Evolutionary conservation across 2,113 vertebrate genomes (phyloP).

Genomic region (Hypocryptadius cinnamomeus): DNA sequence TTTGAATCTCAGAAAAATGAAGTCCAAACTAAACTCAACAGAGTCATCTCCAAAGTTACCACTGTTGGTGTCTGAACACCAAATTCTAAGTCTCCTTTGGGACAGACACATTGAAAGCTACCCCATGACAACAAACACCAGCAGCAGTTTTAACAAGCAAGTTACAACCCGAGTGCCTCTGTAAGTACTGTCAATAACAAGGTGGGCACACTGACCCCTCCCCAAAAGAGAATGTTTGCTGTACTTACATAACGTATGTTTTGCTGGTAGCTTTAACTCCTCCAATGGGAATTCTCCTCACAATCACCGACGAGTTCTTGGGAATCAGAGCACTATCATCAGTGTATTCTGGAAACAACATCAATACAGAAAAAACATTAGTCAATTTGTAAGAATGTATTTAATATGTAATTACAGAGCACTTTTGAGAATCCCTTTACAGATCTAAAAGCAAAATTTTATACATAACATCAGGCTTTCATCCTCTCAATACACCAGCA

Average conservation of each 20-base stretch:
- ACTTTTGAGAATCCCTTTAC: not conserved
- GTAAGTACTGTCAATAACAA: not conserved
- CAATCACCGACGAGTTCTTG: constrained; percentile 97
- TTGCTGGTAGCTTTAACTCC: constrained; percentile 87
- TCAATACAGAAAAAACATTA: not conserved
- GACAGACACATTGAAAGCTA: not conserved
- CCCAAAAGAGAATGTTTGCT: too few species aligned
- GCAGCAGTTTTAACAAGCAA: not conserved
- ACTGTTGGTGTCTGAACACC: not conserved
- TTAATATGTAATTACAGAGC: not conserved
- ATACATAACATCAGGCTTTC: fast-evolving
- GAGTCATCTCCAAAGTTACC: not conserved
- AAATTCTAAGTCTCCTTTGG: not conserved
- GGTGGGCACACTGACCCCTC: not conserved
- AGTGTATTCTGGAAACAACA: constrained; percentile 81
- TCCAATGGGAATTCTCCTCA: constrained; percentile 90
- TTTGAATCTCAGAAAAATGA: not conserved
- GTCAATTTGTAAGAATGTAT: not conserved
- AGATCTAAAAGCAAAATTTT: not conserved
- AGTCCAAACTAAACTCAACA: not conserved
- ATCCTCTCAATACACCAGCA: not conserved
- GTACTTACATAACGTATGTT: constrained; percentile 86
- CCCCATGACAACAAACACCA: not conserved
- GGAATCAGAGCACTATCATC: constrained; percentile 86
- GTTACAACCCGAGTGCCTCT: not conserved